Base-by-base conservation (phyloP, 2,888 invertebrate species). In the Nasonovia ribisnigri region DNA sequence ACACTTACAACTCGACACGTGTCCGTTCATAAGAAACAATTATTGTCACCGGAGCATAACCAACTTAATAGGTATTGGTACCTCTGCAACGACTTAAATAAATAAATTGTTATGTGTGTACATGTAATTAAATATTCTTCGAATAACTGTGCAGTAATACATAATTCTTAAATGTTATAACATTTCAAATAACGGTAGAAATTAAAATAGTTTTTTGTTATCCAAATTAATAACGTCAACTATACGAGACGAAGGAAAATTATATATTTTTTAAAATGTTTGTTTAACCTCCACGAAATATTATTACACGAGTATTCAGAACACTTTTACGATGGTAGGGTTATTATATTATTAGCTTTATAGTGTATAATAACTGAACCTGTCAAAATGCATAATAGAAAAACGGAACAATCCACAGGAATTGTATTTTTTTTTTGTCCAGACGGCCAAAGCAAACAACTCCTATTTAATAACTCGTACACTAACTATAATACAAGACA, bases 81-180 rank as follows among this genome's bases (percentile, higher is more conserved):
- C 6, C 16, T 77, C 36, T 77, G 36, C 3, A 36, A 77, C 77
- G 3, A 77, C 20, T 36, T 36, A 36, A 77, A 24, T 24, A 77
- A 36, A 77, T 36, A 77, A 36, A 8, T 36, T 36, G 36, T 77
- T 60, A n/a, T 11, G 67, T 48, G 60, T 48, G 90, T 67, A 43
- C 90, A 6, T 89, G 29, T 26, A 36, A 48, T 36, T 90, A 67
- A 90, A 48, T 48, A 77, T 11, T 67, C 46, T 67, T 90, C n/a
- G 36, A 90, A 90, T 90, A 89, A 48, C 90, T 48, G 90, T 90
- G 90, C 11, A n/a, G n/a, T n/a, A n/a, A n/a, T n/a, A n/a, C n/a
- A n/a, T n/a, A n/a, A n/a, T n/a, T n/a, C n/a, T n/a, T n/a, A 89
- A 89, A 46, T n/a, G 46, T n/a, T n/a, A 11, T 90, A 48, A 36